phyloP scores from a whole-genome alignment of 2,888 invertebrate genomes.

The Xylota segnis region DNA sequence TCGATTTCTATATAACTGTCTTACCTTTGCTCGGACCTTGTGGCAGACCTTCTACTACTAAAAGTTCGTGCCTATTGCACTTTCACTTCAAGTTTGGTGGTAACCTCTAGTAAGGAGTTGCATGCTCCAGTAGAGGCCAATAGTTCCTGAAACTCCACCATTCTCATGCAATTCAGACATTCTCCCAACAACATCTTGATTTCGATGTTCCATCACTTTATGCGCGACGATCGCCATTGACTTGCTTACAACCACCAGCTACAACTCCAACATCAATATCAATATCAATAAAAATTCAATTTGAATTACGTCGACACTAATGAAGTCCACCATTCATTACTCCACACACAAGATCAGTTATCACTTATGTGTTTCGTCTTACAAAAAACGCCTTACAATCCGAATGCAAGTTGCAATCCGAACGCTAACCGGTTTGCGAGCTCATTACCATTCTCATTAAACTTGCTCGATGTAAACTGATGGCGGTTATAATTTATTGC shows the following conservation, averaged over 20 bases:
- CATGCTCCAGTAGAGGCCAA: too few relatives aligned
- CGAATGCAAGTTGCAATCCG: slow-evolving; percentile 38
- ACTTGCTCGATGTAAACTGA: slow-evolving; percentile 67
- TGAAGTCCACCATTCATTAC: slow-evolving; percentile 69
- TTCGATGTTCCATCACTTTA: slow-evolving; percentile 11
- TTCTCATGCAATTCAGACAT: neutral
- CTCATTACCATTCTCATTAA: slow-evolving; percentile 76
- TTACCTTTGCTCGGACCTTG: too few relatives aligned
- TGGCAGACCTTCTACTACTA: too few relatives aligned
- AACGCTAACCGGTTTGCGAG: slow-evolving; percentile 58
- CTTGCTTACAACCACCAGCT: slow-evolving; percentile 6
- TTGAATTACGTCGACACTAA: slow-evolving; percentile 58
- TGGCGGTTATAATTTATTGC: slow-evolving; percentile 69
- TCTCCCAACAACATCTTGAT: neutral
- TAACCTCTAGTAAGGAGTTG: too few relatives aligned
- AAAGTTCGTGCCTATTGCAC: too few relatives aligned
- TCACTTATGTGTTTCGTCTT: slow-evolving; percentile 20
- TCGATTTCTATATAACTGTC: too few relatives aligned
- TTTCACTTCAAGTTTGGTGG: too few relatives aligned
- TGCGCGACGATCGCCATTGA: neutral
- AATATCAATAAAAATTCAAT: slow-evolving; percentile 66
- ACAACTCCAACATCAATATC: slow-evolving; percentile 36
- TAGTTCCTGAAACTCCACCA: too few relatives aligned
- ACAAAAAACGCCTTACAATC: slow-evolving; percentile 19
- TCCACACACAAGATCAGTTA: slow-evolving; percentile 40